Percentiles rank a stretch among this genome's conserved stretches.
Evolutionary conservation across 2,888 invertebrate genomes (phyloP).

Genomic region (Gisinianus flammeolus): DNA sequence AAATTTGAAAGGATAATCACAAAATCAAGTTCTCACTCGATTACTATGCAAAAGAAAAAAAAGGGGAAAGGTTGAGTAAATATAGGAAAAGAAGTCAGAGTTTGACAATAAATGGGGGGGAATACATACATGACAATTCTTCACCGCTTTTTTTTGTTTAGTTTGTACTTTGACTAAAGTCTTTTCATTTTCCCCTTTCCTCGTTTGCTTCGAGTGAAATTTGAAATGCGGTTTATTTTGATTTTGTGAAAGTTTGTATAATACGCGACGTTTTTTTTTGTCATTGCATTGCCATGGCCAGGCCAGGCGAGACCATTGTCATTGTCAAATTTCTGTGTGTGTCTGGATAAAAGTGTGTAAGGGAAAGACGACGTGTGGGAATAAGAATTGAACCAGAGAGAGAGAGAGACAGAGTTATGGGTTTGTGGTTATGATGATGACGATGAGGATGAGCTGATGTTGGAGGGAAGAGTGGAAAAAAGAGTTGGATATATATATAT

Average conservation of each 20-base stretch:
- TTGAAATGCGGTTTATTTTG: background rate
- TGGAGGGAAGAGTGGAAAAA: background rate
- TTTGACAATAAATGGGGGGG: too few species aligned
- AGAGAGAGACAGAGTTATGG: background rate
- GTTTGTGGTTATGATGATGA: slow-evolving; percentile 22
- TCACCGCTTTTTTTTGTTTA: too few species aligned
- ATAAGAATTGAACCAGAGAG: background rate
- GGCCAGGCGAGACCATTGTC: background rate
- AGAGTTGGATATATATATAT: background rate
- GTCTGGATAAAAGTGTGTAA: background rate
- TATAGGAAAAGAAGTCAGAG: too few species aligned
- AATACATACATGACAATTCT: too few species aligned
- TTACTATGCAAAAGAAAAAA: too few species aligned
- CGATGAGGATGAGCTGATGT: background rate
- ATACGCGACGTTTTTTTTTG: background rate
- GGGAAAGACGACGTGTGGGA: background rate
- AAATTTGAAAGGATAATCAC: background rate
- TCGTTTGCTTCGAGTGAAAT: too few species aligned
- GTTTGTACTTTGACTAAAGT: too few species aligned
- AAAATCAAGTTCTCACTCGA: too few species aligned
- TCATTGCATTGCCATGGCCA: too few species aligned
- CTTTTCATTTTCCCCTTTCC: too few species aligned
- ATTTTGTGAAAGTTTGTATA: background rate
- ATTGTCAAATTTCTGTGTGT: background rate
- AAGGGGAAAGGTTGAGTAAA: too few species aligned